phyloP scores from a whole-genome alignment of 2,888 invertebrate species.

The Ferrisia virgata region DNA sequence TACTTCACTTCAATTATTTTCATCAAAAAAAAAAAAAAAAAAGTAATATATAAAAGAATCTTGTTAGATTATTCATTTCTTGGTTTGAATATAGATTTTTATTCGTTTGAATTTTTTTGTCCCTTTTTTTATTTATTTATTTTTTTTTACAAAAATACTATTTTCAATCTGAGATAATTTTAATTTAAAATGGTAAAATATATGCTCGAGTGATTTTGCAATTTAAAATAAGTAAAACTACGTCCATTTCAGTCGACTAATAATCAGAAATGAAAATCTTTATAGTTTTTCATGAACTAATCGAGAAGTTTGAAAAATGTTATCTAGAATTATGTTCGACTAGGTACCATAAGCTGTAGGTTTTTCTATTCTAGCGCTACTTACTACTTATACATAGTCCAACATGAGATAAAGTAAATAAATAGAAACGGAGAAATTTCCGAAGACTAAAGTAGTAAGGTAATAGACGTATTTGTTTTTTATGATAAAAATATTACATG shows the following conservation, averaged over 20 bases:
- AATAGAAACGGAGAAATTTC: not conserved
- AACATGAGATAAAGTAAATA: slow-evolving; percentile 2
- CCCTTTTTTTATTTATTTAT: not conserved
- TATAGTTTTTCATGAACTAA: not conserved
- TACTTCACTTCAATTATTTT: too few relatives aligned
- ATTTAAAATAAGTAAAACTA: not conserved
- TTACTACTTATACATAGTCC: too few relatives aligned
- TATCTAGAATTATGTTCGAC: slow-evolving; percentile 12
- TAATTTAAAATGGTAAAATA: not conserved
- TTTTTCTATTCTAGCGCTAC: not conserved
- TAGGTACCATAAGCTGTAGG: not conserved
- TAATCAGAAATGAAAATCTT: not conserved
- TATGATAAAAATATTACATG: too few relatives aligned
- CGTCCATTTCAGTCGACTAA: not conserved
- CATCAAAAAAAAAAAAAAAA: too few relatives aligned
- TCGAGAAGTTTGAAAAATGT: slow-evolving; percentile 2
- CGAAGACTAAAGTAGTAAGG: too few relatives aligned
- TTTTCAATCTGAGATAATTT: not conserved
- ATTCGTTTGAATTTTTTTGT: not conserved
- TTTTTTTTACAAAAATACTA: not conserved
- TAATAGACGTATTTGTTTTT: too few relatives aligned
- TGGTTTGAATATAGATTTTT: too few relatives aligned
- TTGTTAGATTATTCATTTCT: too few relatives aligned
- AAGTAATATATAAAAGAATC: too few relatives aligned
- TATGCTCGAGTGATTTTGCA: not conserved